phyloP scores from a whole-genome alignment of 2,797 vertebrate species.

The Trematomus bernacchii region DNA sequence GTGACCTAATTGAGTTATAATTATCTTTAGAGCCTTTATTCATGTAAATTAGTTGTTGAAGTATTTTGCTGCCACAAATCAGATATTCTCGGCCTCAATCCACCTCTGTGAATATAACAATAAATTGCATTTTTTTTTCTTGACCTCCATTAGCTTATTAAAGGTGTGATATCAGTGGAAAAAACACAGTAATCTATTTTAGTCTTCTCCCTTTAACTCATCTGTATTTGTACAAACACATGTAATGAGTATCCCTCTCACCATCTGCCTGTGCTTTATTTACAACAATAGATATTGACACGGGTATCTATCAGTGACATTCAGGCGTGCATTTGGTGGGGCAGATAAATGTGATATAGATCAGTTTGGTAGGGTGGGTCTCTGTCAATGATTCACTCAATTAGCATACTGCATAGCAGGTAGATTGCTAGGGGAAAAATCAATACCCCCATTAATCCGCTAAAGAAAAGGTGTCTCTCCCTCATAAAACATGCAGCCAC shows the following conservation, averaged over 20 bases:
- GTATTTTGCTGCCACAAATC: no score
- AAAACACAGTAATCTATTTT: constrained; percentile 32
- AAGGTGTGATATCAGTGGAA: constrained; percentile 1
- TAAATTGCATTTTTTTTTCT: background rate
- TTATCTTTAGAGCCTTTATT: no score
- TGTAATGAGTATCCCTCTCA: constrained; percentile 70
- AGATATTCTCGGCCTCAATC: background rate
- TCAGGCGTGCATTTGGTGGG: constrained; percentile 66
- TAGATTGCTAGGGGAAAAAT: constrained; percentile 73
- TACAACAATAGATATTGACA: constrained; percentile 80
- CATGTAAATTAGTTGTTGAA: no score
- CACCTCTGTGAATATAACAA: background rate
- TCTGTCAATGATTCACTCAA: constrained; percentile 81
- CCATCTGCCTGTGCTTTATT: constrained; percentile 76
- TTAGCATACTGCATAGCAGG: constrained; percentile 85
- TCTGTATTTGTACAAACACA: constrained; percentile 54
- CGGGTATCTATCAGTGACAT: constrained; percentile 77
- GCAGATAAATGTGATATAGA: constrained; percentile 85
- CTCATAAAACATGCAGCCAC: constrained; percentile 72
- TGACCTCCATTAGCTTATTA: background rate
- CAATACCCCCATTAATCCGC: constrained; percentile 83
- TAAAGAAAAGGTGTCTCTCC: constrained; percentile 76
- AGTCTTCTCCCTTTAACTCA: constrained; percentile 35
- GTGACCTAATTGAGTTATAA: no score
- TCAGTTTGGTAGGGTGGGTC: constrained; percentile 71